A percentile compares a stretch with the other conserved stretches of the same genome.
phyloP scores from a whole-genome alignment of 1,140 invertebrate species.

The Solenopsis fugax region DNA sequence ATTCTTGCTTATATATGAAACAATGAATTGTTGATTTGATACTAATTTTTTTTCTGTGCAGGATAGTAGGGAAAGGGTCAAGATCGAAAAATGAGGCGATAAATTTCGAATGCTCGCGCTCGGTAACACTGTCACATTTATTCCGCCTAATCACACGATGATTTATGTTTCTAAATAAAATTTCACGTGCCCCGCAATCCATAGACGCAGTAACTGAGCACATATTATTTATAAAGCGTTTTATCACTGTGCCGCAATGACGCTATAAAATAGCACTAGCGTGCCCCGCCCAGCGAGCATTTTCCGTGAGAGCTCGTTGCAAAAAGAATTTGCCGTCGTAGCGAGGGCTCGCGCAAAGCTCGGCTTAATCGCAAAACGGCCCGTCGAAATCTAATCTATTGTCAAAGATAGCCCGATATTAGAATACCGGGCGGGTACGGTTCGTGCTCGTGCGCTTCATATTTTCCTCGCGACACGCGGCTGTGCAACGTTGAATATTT shows the following conservation, averaged over 20 bases:
- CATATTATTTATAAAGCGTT: conserved; percentile 59
- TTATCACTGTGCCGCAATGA: conserved; percentile 53
- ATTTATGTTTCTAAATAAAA: conserved; percentile 38
- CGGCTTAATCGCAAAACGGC: conserved; percentile 57
- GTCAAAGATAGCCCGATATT: conserved; percentile 68
- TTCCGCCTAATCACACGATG: conserved; percentile 33
- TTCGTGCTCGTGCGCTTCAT: conserved; percentile 15
- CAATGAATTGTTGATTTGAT: too few species aligned
- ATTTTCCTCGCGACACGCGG: conserved; percentile 46
- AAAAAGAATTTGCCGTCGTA: conserved; percentile 30
- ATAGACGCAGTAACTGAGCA: conserved; percentile 2
- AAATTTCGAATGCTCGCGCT: neutral
- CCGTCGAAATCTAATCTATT: conserved; percentile 69
- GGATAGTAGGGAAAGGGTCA: too few species aligned
- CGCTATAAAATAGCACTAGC: conserved; percentile 39
- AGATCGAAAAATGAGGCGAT: conserved; percentile 2
- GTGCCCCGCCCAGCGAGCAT: conserved; percentile 30
- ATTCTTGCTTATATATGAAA: too few species aligned
- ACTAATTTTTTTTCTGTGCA: too few species aligned
- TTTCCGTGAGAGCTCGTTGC: conserved; percentile 50
- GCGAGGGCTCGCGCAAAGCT: conserved; percentile 3
- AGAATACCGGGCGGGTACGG: conserved; percentile 35
- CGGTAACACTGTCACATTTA: neutral
- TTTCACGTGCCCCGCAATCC: conserved; percentile 2
- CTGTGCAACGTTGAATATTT: conserved; percentile 72